Percentiles rank a stretch among this genome's conserved stretches.
These are phyloP conservation scores for Pseudomyrmex dendroicus DNA, from an alignment of 1,140 invertebrate species.

Conservation along the genomic window DNA sequence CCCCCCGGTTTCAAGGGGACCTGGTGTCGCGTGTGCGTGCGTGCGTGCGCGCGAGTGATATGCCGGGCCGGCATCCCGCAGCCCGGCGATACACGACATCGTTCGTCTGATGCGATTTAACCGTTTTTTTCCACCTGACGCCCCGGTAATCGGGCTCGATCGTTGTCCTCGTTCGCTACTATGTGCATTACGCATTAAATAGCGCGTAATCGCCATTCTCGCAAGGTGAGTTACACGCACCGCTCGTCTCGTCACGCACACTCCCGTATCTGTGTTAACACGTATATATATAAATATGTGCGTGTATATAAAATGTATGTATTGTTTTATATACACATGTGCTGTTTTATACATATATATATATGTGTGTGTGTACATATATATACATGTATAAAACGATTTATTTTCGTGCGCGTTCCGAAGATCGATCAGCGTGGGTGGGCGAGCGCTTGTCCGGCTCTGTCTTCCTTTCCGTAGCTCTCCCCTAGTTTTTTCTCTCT, in stretches of 20 bases:
- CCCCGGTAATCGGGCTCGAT: conserved; percentile 28
- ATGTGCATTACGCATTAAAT: conserved; percentile 49
- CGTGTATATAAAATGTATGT: too few relatives aligned
- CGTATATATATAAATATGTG: neutral
- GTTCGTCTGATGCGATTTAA: conserved; percentile 59
- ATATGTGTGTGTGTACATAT: too few relatives aligned
- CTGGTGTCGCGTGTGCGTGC: neutral
- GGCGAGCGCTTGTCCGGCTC: conserved; percentile 8
- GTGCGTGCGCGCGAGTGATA: conserved; percentile 42
- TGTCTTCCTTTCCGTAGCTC: neutral
- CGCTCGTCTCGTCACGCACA: neutral
- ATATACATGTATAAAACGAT: neutral
- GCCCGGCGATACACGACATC: neutral
- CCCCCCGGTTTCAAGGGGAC: neutral
- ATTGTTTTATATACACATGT: too few relatives aligned
- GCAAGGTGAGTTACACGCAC: conserved; percentile 53
- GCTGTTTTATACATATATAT: too few relatives aligned
- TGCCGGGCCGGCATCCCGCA: conserved; percentile 69
- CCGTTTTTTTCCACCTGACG: conserved; percentile 14
- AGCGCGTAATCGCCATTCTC: conserved; percentile 6
- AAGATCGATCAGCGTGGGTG: conserved; percentile 41
- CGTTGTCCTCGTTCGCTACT: conserved; percentile 16
- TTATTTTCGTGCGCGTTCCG: conserved; percentile 40
- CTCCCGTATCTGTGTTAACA: too few relatives aligned
- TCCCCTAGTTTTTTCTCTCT: too few relatives aligned